Evolutionary conservation across 2,797 vertebrate genomes (phyloP).

Genomic region (Esox lucius): DNA sequence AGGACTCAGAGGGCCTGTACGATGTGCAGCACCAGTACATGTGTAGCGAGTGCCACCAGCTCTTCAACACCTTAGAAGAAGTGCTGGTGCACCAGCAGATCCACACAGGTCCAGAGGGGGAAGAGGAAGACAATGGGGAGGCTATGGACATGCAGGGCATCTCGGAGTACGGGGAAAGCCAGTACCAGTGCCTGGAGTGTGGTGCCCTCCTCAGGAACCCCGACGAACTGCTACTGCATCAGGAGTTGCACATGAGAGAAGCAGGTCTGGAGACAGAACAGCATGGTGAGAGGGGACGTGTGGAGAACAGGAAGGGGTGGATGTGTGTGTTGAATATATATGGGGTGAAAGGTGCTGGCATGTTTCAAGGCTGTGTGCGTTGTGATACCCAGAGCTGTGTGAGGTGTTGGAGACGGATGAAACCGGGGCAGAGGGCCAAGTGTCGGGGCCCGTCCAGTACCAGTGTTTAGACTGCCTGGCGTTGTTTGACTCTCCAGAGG

Average conservation of each 20-base stretch:
- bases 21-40: slow-evolving; percentile 91
- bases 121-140: slow-evolving; percentile 45
- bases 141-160: slow-evolving; percentile 48
- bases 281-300: slow-evolving; percentile 58
- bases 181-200: slow-evolving; percentile 92
- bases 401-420: slow-evolving; percentile 69
- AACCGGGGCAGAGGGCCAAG: slow-evolving; percentile 35
- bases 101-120: slow-evolving; percentile 75
- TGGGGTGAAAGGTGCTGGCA: background rate
- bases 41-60: slow-evolving; percentile 90
- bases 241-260: slow-evolving; percentile 88
- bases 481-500: slow-evolving; percentile 83
- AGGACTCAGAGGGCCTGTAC: slow-evolving; percentile 72
- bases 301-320: background rate
- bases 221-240: slow-evolving; percentile 87
- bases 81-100: slow-evolving; percentile 90
- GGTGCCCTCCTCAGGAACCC: slow-evolving; percentile 83
- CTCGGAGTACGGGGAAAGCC: slow-evolving; percentile 70
- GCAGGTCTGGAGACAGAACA: slow-evolving; percentile 71
- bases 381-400: slow-evolving; percentile 61
- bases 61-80: slow-evolving; percentile 87
- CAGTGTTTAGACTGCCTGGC: slow-evolving; percentile 91
- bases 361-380: background rate
- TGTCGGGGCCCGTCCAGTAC: slow-evolving; percentile 80
- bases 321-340: background rate